Evolutionary conservation across 2,888 invertebrate genomes (phyloP), one percentile per base, ranked within the genome.

Genomic region (Nomada flava): DNA sequence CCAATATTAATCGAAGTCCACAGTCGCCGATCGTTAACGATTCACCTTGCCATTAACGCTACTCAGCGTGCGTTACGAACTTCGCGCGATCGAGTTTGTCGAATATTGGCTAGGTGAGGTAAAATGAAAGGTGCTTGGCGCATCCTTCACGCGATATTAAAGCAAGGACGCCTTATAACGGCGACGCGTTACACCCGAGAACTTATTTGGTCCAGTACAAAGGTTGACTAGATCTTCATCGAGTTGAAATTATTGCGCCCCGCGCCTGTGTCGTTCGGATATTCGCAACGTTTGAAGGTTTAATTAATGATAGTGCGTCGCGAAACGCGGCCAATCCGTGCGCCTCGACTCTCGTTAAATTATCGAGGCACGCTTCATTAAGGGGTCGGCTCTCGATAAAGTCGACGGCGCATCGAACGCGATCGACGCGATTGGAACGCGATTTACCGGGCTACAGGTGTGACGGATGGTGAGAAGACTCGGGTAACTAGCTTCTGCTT

Each of bases 221-320:
- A 7, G 36, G 36, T 36, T 36, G 36, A 36, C 36, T 7, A 7
- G 36, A 36, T 36, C 36, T 7, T 36, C 23, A 23, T 23, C 70
- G 63, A 76, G 55, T 88, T 81, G 83, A 74, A 84, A 73, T 89
- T 84, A 87, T 83, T 71, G 71, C 81, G 69, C 73, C 83, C 80
- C 76, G 68, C 62, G 67, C 67, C 77, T 0, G 36, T 70, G 63
- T 69, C 71, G 76, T 59, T 71, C 73, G 78, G 52, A 67, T 71
- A 68, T 57, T 81, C 84, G 81, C 85, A 86, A 84, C 79, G 76
- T 76, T 69, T 73, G 78, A 74, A 74, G 80, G 67, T 71, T 86
- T 89, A 90, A 91, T 91, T 90, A 88, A 90, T 90, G 86, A 84
- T 79, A 67, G 74, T 72, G 82, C 81, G 82, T 85, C 85, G 87